Evolutionary conservation across 2,797 vertebrate species (phyloP).

Genomic region (Onychomys arenicola): DNA sequence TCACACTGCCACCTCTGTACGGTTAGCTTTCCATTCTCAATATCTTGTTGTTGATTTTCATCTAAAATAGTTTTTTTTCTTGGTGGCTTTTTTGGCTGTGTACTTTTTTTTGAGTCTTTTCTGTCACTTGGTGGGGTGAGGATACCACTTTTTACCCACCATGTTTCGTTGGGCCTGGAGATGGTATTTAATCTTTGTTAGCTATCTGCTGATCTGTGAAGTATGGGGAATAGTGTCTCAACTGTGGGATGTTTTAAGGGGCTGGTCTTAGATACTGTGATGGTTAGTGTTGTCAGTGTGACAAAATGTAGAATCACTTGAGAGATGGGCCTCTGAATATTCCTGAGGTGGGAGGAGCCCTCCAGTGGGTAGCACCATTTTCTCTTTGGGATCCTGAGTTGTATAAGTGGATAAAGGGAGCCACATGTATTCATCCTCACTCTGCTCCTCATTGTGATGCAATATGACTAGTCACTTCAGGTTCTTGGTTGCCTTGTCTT

Average conservation of each 20-base stretch:
- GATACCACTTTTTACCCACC: not conserved
- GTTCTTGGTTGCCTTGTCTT: not conserved
- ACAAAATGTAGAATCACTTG: not conserved
- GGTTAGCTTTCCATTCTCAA: not conserved
- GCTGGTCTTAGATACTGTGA: not conserved
- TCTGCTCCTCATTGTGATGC: not conserved
- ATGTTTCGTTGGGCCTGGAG: not conserved
- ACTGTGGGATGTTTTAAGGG: not conserved
- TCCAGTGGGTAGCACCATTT: not conserved
- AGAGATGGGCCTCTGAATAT: not conserved
- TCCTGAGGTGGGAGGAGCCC: not conserved
- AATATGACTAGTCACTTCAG: not conserved
- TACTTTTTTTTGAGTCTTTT: slow-evolving; percentile 2
- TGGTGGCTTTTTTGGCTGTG: not conserved
- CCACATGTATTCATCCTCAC: not conserved
- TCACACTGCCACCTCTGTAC: not conserved
- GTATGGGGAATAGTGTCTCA: not conserved
- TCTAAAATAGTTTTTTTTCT: not conserved
- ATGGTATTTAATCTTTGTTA: not conserved
- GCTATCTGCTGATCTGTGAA: not conserved
- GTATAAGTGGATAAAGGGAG: not conserved
- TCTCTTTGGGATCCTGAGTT: not conserved
- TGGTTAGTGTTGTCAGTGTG: not conserved
- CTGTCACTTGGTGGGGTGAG: not conserved
- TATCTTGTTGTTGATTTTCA: not conserved